A percentile compares a stretch with the other conserved stretches of the same genome.
These are phyloP conservation scores for Dicerorhinus sumatrensis DNA, from an alignment of 2,113 vertebrate genomes.

Conservation along the genomic window DNA sequence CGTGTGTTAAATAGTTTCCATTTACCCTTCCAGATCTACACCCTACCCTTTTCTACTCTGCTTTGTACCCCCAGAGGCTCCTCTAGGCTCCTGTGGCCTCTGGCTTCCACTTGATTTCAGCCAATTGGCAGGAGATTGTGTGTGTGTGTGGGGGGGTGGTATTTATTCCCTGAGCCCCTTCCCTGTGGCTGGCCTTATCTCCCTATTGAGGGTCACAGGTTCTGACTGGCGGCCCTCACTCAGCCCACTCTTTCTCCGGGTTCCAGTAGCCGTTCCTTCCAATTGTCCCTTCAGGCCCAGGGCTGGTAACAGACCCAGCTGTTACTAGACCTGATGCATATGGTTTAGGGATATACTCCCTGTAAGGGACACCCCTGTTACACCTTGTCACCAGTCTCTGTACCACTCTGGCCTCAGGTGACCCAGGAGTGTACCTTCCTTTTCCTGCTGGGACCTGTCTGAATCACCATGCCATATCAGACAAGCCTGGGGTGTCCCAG, in stretches of 20 bases:
- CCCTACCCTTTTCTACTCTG: background rate
- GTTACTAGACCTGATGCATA: background rate
- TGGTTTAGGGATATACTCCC: background rate
- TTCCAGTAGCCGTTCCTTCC: background rate
- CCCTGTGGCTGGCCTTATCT: background rate
- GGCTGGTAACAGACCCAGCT: background rate
- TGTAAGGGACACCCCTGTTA: background rate
- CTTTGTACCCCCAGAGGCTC: background rate
- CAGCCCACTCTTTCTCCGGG: background rate
- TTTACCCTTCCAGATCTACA: background rate
- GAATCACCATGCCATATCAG: background rate
- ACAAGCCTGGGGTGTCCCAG: background rate
- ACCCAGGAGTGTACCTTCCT: background rate
- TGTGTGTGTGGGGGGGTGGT: no score
- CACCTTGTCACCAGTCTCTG: background rate
- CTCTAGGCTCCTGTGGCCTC: background rate
- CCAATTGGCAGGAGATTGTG: background rate
- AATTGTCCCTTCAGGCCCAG: background rate
- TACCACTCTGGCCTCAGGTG: background rate
- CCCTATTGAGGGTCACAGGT: background rate
- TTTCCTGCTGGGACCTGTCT: background rate
- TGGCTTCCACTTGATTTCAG: background rate
- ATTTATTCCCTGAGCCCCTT: background rate
- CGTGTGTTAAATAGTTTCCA: background rate
- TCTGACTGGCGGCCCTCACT: background rate